Conservation (phyloP, 1,140 invertebrate species). For the Nephotettix cincticeps region DNA sequence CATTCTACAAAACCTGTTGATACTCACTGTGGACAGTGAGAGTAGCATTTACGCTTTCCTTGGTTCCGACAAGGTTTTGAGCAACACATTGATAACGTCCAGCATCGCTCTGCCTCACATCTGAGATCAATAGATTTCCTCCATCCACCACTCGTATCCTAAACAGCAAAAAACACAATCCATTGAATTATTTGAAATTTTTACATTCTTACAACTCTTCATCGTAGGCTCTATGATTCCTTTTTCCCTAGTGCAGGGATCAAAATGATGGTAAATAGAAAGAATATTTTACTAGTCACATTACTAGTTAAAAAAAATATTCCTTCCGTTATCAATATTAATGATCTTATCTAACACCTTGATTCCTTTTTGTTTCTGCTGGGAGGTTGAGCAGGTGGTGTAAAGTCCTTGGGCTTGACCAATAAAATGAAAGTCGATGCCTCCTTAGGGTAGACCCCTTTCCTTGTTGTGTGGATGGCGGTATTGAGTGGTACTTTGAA, state of each 20-base stretch:
- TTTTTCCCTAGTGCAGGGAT: neutral
- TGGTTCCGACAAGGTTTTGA: slow-evolving; percentile 79
- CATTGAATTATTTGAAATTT: neutral
- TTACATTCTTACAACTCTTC: neutral
- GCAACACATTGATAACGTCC: slow-evolving; percentile 86
- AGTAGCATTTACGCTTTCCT: slow-evolving; percentile 70
- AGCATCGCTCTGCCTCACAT: slow-evolving; percentile 77
- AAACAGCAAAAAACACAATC: slow-evolving; percentile 12
- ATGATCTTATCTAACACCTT: neutral
- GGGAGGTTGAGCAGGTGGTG: too few relatives aligned
- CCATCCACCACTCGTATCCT: slow-evolving; percentile 77
- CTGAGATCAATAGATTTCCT: slow-evolving; percentile 81
- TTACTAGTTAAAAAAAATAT: neutral
- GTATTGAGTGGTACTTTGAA: too few relatives aligned
- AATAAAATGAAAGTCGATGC: too few relatives aligned
- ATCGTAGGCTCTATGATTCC: neutral
- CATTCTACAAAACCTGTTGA: too few relatives aligned
- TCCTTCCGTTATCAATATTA: neutral
- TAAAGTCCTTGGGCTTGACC: too few relatives aligned
- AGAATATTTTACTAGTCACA: neutral
- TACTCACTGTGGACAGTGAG: slow-evolving; percentile 79
- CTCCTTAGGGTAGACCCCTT: too few relatives aligned
- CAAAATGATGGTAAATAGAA: neutral
- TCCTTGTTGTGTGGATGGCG: too few relatives aligned
- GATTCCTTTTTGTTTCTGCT: too few relatives aligned